Conservation (phyloP, 2,888 invertebrate species). For the Geophilus truncorum region DNA sequence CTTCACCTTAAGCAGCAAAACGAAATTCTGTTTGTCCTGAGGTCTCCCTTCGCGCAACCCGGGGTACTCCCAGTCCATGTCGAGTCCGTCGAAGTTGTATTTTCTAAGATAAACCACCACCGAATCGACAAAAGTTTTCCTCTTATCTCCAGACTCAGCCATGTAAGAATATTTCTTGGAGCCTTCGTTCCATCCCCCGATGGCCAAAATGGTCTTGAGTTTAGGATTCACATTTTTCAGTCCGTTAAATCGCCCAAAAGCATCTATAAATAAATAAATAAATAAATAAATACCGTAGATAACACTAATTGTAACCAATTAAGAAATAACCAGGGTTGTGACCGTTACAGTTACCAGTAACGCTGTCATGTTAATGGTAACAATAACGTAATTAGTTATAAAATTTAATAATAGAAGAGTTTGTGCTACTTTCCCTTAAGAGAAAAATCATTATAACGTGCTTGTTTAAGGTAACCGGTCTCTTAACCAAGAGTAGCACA, state of each 20-base stretch:
- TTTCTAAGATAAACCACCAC: conserved; percentile 55
- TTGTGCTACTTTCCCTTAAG: no score
- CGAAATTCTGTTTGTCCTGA: conserved; percentile 52
- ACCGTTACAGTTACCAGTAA: no score
- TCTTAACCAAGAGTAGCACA: no score
- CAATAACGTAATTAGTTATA: no score
- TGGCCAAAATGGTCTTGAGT: conserved; percentile 46
- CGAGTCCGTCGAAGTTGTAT: conserved; percentile 57
- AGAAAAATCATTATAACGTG: no score
- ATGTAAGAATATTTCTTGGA: conserved; percentile 48
- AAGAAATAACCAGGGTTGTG: no score
- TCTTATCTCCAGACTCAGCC: conserved; percentile 42
- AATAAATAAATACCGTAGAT: no score
- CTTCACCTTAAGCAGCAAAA: conserved; percentile 50
- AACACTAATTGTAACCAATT: no score
- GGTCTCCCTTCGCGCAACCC: conserved; percentile 43
- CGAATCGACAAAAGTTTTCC: conserved; percentile 55
- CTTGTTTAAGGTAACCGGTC: no score
- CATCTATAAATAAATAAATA: no score
- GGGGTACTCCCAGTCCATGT: conserved; percentile 46
- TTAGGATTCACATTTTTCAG: conserved; percentile 45
- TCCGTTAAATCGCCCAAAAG: conserved; percentile 45
- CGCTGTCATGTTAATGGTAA: no score
- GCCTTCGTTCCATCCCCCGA: conserved; percentile 55
- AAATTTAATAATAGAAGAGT: no score